Percentiles rank a stretch among this genome's conserved stretches.
Evolutionary conservation across 1,140 invertebrate genomes (phyloP).

Genomic region (Sycophaga agraensis): DNA sequence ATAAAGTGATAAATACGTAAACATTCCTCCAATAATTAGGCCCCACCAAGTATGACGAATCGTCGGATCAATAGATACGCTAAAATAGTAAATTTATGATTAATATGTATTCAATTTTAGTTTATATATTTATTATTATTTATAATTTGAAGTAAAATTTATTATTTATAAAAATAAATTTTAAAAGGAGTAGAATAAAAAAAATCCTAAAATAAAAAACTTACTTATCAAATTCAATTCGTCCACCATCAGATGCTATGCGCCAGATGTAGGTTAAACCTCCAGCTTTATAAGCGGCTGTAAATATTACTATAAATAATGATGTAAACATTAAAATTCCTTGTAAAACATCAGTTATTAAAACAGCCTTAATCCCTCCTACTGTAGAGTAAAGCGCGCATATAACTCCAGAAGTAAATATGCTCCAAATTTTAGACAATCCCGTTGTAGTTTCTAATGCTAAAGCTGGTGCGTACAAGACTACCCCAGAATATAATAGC

Average conservation of each 20-base stretch:
- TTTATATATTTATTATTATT: too few relatives aligned
- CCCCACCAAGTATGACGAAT: slow-evolving; percentile 75
- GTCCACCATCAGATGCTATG: slow-evolving; percentile 64
- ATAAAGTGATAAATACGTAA: slow-evolving; percentile 77
- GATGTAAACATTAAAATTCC: slow-evolving; percentile 77
- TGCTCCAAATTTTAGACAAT: slow-evolving; percentile 70
- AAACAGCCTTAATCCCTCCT: slow-evolving; percentile 86
- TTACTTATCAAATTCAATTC: slow-evolving; percentile 73
- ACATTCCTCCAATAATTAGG: slow-evolving; percentile 72
- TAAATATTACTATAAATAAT: slow-evolving; percentile 74
- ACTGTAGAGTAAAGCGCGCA: slow-evolving; percentile 86
- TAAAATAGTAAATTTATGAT: too few relatives aligned
- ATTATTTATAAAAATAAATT: too few relatives aligned
- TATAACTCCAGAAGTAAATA: slow-evolving; percentile 78
- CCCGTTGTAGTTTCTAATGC: slow-evolving; percentile 86
- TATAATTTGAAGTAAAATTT: too few relatives aligned
- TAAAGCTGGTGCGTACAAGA: slow-evolving; percentile 88
- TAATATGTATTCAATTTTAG: too few relatives aligned
- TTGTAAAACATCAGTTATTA: slow-evolving; percentile 86
- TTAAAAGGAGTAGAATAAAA: too few relatives aligned
- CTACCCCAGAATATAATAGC: slow-evolving; percentile 89
- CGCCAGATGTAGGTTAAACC: slow-evolving; percentile 68
- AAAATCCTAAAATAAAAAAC: too few relatives aligned
- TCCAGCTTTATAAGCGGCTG: slow-evolving; percentile 66
- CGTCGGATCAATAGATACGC: slow-evolving; percentile 69